phyloP scores from a whole-genome alignment of 2,797 vertebrate species.

The Poecile montanus region DNA sequence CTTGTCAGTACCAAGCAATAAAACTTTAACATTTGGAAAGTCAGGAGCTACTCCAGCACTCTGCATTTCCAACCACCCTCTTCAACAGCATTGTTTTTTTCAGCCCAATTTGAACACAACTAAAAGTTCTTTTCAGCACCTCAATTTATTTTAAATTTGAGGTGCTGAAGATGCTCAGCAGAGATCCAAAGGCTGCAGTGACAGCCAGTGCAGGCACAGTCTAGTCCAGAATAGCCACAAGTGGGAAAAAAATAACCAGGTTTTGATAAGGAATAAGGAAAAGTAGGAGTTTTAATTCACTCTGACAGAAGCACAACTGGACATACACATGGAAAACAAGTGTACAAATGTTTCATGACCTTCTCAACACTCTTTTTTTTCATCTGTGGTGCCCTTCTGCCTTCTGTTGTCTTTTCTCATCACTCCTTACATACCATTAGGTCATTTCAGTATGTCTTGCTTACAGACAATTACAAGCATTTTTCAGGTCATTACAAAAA shows the following conservation, averaged over 20 bases:
- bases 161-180: background rate
- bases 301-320: background rate
- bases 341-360: background rate
- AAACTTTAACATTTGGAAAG: constrained; percentile 2
- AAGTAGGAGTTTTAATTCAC: background rate
- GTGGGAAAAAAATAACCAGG: background rate
- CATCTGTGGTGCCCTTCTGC: background rate
- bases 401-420: background rate
- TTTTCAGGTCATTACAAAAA: too few relatives aligned
- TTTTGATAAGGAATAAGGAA: too few relatives aligned
- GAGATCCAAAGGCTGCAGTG: too few relatives aligned
- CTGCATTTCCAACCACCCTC: background rate
- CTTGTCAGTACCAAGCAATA: background rate
- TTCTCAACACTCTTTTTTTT: background rate
- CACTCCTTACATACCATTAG: background rate
- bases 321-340: background rate
- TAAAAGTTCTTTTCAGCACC: background rate
- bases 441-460: background rate
- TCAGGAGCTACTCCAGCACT: background rate
- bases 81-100: background rate
- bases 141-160: background rate
- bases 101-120: background rate
- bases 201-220: background rate
- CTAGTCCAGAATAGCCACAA: background rate
- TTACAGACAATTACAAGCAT: too few relatives aligned